These are phyloP conservation scores for Microctonus brassicae DNA, from an alignment of 2,888 invertebrate species.

Conservation along the genomic window DNA sequence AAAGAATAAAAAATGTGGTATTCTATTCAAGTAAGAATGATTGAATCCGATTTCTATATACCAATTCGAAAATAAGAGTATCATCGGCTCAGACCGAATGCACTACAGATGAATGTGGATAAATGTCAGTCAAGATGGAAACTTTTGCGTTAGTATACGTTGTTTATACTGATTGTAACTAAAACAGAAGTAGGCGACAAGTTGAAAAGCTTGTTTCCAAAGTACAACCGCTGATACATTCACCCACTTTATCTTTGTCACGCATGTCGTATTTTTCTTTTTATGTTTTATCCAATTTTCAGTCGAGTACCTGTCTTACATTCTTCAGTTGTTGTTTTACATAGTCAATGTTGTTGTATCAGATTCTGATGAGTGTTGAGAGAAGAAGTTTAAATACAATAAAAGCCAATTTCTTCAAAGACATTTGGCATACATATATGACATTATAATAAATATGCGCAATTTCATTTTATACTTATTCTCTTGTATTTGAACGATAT, in stretches of 20 bases:
- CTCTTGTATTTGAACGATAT: no score
- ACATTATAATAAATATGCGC: no score
- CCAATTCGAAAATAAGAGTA: not conserved
- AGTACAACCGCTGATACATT: not conserved
- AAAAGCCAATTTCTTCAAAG: constrained; percentile 42
- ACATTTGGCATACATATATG: not conserved
- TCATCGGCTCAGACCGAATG: no score
- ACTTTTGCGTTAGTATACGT: not conserved
- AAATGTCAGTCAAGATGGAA: not conserved
- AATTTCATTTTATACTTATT: no score
- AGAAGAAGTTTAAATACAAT: constrained; percentile 44
- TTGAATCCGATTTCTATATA: not conserved
- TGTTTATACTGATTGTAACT: not conserved
- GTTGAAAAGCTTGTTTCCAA: not conserved
- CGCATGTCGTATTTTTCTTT: no score
- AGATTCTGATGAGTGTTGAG: constrained; percentile 32
- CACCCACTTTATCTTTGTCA: no score
- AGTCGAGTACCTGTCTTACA: not conserved
- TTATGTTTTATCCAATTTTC: not conserved
- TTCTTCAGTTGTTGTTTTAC: not conserved
- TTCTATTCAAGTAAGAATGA: no score
- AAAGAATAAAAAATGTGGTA: no score
- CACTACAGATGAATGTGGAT: not conserved
- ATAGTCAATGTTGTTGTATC: not conserved
- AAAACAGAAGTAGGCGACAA: not conserved